Conservation (phyloP, 2,113 vertebrate species). For the Cygnus atratus region DNA sequence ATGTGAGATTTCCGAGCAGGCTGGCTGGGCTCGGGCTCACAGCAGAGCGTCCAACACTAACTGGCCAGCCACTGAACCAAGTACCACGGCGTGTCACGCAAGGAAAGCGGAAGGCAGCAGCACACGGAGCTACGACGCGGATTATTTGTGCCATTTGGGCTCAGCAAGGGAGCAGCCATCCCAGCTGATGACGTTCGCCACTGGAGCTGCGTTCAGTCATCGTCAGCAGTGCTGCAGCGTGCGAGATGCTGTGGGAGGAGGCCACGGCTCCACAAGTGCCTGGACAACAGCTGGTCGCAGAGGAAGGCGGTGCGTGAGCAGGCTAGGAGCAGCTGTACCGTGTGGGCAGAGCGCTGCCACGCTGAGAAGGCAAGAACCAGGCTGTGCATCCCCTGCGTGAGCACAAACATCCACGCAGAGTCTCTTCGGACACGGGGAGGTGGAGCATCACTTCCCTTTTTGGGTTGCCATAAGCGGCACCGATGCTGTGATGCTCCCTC, state of each 20-base stretch:
- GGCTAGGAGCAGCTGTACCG: background rate
- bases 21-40: background rate
- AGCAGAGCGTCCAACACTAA: accelerated
- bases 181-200: accelerated
- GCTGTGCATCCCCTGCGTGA: background rate
- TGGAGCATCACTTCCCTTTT: background rate
- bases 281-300: accelerated
- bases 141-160: accelerated
- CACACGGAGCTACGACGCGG: accelerated
- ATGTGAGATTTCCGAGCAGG: accelerated
- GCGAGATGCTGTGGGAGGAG: accelerated
- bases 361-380: background rate
- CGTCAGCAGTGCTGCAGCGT: accelerated
- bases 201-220: accelerated
- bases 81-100: accelerated
- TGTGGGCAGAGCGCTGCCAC: background rate
- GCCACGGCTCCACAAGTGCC: background rate
- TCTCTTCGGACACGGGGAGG: background rate
- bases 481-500: background rate
- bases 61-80: background rate
- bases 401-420: accelerated
- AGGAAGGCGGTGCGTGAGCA: accelerated
- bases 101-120: background rate
- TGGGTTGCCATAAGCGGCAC: background rate
- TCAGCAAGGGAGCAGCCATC: background rate